Conservation (phyloP, 2,113 vertebrate genomes). For the Sebastes fasciatus region DNA sequence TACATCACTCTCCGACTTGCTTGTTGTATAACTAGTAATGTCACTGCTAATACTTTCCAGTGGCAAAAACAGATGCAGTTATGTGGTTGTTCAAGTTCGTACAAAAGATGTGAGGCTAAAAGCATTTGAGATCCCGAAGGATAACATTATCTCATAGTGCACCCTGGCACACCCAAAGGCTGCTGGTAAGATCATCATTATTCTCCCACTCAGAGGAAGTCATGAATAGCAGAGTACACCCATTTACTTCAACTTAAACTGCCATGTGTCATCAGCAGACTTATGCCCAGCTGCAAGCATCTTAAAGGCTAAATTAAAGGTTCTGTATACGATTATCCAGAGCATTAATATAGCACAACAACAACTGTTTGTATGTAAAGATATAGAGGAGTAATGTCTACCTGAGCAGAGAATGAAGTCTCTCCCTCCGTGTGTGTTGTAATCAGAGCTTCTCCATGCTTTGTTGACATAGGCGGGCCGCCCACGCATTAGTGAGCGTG, state of each 20-base stretch:
- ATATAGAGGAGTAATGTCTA: too few species aligned
- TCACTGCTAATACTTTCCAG: background rate
- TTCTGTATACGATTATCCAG: too few species aligned
- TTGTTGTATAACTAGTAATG: background rate
- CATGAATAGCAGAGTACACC: background rate
- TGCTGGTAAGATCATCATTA: background rate
- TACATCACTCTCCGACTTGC: background rate
- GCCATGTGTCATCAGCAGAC: background rate
- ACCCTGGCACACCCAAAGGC: background rate
- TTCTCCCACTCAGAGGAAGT: conserved; percentile 4
- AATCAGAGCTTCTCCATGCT: too few species aligned
- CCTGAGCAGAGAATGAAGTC: too few species aligned
- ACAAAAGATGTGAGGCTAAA: background rate
- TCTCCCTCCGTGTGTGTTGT: too few species aligned
- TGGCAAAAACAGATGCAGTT: background rate
- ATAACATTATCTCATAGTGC: background rate
- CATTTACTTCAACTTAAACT: background rate
- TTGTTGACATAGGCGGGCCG: too few species aligned
- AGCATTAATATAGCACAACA: too few species aligned
- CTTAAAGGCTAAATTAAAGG: background rate
- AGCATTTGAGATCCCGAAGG: background rate
- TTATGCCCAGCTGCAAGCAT: background rate
- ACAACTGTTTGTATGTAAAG: too few species aligned
- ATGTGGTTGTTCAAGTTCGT: background rate
- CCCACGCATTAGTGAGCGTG: too few species aligned